Base-by-base conservation (phyloP, 2,113 vertebrate species). In the Thunnus thynnus region DNA sequence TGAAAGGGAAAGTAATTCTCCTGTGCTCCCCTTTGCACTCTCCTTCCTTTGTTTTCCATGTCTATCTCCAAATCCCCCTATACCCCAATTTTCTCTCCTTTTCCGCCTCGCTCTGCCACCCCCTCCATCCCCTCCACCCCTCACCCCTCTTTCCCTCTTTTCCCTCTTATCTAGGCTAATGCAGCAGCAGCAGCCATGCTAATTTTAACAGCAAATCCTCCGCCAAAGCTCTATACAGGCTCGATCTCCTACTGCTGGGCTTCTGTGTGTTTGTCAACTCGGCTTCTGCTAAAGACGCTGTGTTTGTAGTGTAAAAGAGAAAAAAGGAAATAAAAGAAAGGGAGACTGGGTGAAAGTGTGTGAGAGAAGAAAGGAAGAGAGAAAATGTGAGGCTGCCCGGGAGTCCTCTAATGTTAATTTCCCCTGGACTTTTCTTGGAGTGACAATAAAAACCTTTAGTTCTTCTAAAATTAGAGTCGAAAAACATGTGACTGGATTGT, bases 151-250 rank as follows among this genome's bases (percentile, higher is more conserved):
- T 50, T 74, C 68, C 80, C 76, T 80, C 54, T 62, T 85, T 52
- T 30, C 79, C 72, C 84, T 91, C 87, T 92, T 94, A 93, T 93
- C 92, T 93, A 90, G 90, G 93, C 89, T 94, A 92, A 93, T 93
- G 88, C 91, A 88, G 92, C 90, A 91, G 88, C 84, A 82, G 92
- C 88, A 64, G 83, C 87, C 79, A 80, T 88, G 81, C 91, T 93
- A 92, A 93, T 92, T 94, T 93, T 92, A 93, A 94, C 86, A 89
- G 85, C 76, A 89, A 87, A 89, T 88, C 88, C 86, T 84, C 78
- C 81, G 87, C 90, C 92, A 92, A 91, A 94, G 88, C 88, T 83
- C 85, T 6, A 52, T 18, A 67, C 87, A 69, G 70, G 78, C 79
- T 80, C 8, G 58, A 76, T 86, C 78, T 70, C 63, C 73, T 56